Percentiles rank a stretch among this genome's conserved stretches.
These are phyloP conservation scores for Prionchulus punctatus DNA, from an alignment of 2,888 invertebrate species.

Conservation along the genomic window DNA sequence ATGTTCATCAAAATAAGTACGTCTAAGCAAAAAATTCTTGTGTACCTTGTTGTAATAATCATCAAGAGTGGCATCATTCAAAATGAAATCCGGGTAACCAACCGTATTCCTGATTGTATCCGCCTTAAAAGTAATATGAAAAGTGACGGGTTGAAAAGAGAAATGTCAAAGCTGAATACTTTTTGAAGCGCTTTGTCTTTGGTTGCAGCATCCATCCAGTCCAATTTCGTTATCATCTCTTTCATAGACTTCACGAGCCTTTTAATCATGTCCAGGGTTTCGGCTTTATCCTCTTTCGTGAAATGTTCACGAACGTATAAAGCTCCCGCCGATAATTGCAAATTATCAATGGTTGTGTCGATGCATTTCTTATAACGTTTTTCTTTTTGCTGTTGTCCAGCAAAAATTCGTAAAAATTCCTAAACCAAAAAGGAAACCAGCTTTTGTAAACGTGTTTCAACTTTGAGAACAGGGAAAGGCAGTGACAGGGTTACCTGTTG, in stretches of 20 bases:
- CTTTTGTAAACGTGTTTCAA: no score
- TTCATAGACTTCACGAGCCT: not conserved
- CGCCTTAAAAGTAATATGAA: not conserved
- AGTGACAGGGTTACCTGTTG: not conserved
- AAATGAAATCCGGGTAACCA: not conserved
- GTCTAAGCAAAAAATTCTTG: not conserved
- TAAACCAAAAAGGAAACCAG: no score
- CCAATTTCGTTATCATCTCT: not conserved
- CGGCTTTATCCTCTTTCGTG: not conserved
- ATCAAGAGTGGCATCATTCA: not conserved
- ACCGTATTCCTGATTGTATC: not conserved
- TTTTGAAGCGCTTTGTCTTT: not conserved
- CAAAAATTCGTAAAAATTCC: no score
- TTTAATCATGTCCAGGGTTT: not conserved
- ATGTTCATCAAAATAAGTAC: no score
- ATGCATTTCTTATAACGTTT: no score
- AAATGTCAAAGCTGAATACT: not conserved
- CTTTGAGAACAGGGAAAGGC: no score
- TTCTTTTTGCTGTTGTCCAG: no score
- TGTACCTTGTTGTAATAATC: not conserved
- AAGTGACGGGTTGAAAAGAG: not conserved
- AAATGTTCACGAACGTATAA: not conserved
- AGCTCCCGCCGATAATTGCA: no score
- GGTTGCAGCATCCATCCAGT: not conserved
- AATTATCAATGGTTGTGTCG: no score